These are phyloP conservation scores for Chloropsis hardwickii DNA, from an alignment of 2,113 vertebrate species.

Conservation along the genomic window DNA sequence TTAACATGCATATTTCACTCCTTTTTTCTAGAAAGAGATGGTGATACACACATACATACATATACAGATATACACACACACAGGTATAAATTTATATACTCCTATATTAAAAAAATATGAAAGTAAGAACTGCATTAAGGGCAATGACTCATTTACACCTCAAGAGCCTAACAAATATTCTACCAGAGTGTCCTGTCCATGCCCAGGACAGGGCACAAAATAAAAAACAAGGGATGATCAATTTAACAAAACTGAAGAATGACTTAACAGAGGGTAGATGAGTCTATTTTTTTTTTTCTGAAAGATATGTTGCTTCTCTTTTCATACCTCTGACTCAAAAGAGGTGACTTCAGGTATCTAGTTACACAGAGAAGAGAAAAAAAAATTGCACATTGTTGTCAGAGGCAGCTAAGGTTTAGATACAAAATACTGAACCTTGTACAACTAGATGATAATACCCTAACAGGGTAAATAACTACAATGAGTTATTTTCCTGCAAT, in stretches of 20 bases:
- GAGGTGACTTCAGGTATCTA: not conserved
- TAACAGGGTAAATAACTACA: not conserved
- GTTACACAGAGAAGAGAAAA: not conserved
- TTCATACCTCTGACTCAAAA: not conserved
- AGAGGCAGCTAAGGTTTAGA: not conserved
- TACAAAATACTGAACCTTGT: not conserved
- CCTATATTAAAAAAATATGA: not conserved
- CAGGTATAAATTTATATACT: not conserved
- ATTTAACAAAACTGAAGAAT: not conserved
- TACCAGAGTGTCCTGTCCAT: not conserved
- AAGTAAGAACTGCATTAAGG: conserved; percentile 21
- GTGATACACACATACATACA: fast-evolving
- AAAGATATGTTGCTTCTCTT: not conserved
- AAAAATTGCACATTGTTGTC: fast-evolving
- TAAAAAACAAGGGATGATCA: not conserved
- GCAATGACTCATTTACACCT: conserved; percentile 44
- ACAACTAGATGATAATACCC: not conserved
- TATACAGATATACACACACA: not conserved
- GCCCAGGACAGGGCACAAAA: not conserved
- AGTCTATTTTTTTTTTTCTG: not conserved
- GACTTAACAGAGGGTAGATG: not conserved
- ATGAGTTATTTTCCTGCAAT: not conserved
- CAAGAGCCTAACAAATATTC: conserved; percentile 29
- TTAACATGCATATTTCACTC: fast-evolving
- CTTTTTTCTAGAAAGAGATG: not conserved